Evolutionary conservation across 2,113 vertebrate species (phyloP), one percentile per base, ranked within the genome.

Genomic region (Aegypius monachus): DNA sequence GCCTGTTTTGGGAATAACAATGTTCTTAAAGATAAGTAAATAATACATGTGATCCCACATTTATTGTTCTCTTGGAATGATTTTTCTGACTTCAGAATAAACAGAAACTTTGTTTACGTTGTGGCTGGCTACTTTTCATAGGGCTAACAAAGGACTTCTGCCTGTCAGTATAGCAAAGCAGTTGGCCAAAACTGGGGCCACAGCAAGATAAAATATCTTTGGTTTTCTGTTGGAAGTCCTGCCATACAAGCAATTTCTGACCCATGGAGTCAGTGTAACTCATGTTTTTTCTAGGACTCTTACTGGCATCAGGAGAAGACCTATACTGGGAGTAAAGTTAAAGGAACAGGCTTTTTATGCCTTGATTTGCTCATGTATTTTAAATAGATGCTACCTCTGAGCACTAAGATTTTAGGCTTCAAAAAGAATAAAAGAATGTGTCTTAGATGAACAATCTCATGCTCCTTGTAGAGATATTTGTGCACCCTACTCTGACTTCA

Each of bases 11-110:
- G 59, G 74, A 96, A 83, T 82, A 91, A 47, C 58, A 73, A 3
- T 36, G 52, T 73, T 88, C 67, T 74, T 88, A 47, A 95, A 80
- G 71, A 94, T 21, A 91, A 88, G 71, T 90, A 87, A 97, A 90
- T 72, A 94, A 55, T 47, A 78, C 74, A 38, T 61, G 56, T 55
- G 83, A 80, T 47, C 21, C 22, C 79, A 85, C 53, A 74, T 80
- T 95, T 90, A 58, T 66, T 94, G 43, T 90, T 82, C 58, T 90
- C 74, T 93, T 94, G 89, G 89, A 97, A 93, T 48, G 50, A 66
- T 29, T 93, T 63, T 88, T 90, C 55, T 94, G 74, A 91, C 59
- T 95, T 86, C 50, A 90, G 78, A 91, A 73, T 94, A 97, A 97
- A 95, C 88, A 95, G 58, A 87, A 93, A 93, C 19, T 48, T 47